phyloP scores from a whole-genome alignment of 64 coral and sea anemone species.

The Hydrozoanthus tunicans region DNA sequence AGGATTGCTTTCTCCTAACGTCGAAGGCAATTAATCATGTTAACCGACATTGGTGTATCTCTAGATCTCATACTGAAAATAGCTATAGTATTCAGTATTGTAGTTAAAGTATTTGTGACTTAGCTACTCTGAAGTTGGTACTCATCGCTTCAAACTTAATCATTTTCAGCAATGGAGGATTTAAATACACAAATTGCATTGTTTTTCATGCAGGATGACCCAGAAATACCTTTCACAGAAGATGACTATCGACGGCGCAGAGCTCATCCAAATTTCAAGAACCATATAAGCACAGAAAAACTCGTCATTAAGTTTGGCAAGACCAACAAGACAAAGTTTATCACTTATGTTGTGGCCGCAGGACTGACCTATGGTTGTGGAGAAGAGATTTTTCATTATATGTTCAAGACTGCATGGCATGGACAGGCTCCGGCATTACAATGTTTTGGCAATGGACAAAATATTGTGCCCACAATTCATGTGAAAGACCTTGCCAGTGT shows the following conservation, averaged over 20 bases:
- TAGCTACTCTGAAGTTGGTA: too few relatives aligned
- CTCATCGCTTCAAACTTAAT: too few relatives aligned
- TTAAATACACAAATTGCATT: too few relatives aligned
- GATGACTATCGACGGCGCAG: slow-evolving; percentile 93
- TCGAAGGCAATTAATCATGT: too few relatives aligned
- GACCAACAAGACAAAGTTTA: slow-evolving; percentile 95
- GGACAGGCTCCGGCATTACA: slow-evolving; percentile 88
- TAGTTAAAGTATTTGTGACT: too few relatives aligned
- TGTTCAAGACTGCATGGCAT: slow-evolving; percentile 99
- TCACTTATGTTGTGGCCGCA: slow-evolving; percentile 91
- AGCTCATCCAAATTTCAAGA: slow-evolving; percentile 97
- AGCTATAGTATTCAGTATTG: too few relatives aligned
- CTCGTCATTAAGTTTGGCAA: slow-evolving; percentile 97
- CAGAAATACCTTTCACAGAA: slow-evolving; percentile 98
- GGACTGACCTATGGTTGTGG: slow-evolving; percentile 91
- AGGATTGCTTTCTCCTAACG: too few relatives aligned
- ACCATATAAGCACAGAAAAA: slow-evolving; percentile 98
- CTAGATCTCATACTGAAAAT: too few relatives aligned
- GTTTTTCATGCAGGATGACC: slow-evolving; percentile 72
- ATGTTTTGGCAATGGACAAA: slow-evolving; percentile 94
- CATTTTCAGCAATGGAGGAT: too few relatives aligned
- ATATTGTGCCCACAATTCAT: slow-evolving; percentile 95
- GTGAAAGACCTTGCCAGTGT: slow-evolving; percentile 87
- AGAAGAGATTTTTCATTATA: slow-evolving; percentile 96
- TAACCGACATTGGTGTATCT: too few relatives aligned